Evolutionary conservation across 1,140 invertebrate species (phyloP).

Genomic region (Cotesia vestalis): DNA sequence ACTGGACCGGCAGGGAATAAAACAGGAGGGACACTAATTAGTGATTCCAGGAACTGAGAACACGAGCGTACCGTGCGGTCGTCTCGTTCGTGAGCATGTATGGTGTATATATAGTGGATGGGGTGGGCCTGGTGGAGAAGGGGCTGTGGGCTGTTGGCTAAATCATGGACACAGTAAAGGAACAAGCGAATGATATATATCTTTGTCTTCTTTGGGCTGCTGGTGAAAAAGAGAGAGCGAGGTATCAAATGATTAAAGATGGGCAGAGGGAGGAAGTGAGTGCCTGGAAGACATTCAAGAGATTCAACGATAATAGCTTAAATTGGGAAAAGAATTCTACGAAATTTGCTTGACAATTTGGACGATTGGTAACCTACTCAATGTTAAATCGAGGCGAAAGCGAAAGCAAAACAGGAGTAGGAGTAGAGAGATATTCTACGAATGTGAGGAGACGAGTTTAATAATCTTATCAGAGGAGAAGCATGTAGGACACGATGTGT

Average conservation of each 20-base stretch:
- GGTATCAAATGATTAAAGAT: conserved; percentile 19
- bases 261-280: not conserved
- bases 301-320: conserved; percentile 1
- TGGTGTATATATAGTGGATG: not conserved
- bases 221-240: not conserved
- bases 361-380: too few species aligned
- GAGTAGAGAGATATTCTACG: too few species aligned
- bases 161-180: not conserved
- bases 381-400: too few species aligned
- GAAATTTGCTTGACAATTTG: conserved; percentile 33
- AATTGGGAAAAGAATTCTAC: not conserved
- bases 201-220: too few species aligned
- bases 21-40: conserved; percentile 60
- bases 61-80: conserved; percentile 50
- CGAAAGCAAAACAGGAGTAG: too few species aligned
- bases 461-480: conserved; percentile 58
- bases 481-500: conserved; percentile 61
- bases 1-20: conserved; percentile 53
- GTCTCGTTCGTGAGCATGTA: conserved; percentile 40
- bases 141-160: conserved; percentile 1
- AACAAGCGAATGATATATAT: not conserved
- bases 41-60: conserved; percentile 59
- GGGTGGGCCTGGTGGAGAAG: not conserved
- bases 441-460: conserved; percentile 38
- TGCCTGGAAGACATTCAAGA: not conserved